phyloP scores from a whole-genome alignment of 2,113 vertebrate genomes.

The Natator depressus region DNA sequence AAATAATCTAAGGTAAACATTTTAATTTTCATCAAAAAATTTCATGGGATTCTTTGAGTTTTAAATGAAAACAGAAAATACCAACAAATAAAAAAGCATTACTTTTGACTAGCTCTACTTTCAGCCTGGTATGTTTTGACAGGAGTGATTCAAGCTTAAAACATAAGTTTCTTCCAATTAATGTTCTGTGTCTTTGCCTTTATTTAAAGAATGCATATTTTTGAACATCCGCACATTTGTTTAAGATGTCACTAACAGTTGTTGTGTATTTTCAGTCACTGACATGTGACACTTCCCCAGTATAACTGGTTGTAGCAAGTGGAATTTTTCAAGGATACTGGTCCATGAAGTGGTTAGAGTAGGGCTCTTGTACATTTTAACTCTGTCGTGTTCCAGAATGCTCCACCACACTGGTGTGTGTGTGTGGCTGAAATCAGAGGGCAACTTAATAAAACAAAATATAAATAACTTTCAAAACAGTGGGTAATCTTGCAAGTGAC shows the following conservation, averaged over 20 bases:
- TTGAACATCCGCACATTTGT: accelerated
- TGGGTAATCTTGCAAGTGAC: neutral
- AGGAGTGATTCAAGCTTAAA: neutral
- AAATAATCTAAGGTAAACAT: neutral
- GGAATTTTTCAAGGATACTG: accelerated
- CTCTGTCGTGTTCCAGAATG: neutral
- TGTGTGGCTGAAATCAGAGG: neutral
- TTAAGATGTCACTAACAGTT: accelerated
- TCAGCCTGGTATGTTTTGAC: too few relatives aligned
- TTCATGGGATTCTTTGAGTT: neutral
- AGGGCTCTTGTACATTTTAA: accelerated
- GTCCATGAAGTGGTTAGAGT: accelerated
- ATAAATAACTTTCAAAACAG: neutral
- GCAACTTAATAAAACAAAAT: neutral
- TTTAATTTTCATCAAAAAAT: neutral
- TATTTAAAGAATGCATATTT: accelerated
- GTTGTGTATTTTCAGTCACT: accelerated
- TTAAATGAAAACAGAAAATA: neutral
- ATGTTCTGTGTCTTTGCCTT: accelerated
- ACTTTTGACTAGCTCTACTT: neutral
- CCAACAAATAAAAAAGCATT: neutral
- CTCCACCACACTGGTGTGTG: neutral
- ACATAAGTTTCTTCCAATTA: neutral
- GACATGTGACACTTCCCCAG: neutral
- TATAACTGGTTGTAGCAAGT: accelerated